Evolutionary conservation across 2,113 vertebrate species (phyloP).

Genomic region (Cathartes aura): DNA sequence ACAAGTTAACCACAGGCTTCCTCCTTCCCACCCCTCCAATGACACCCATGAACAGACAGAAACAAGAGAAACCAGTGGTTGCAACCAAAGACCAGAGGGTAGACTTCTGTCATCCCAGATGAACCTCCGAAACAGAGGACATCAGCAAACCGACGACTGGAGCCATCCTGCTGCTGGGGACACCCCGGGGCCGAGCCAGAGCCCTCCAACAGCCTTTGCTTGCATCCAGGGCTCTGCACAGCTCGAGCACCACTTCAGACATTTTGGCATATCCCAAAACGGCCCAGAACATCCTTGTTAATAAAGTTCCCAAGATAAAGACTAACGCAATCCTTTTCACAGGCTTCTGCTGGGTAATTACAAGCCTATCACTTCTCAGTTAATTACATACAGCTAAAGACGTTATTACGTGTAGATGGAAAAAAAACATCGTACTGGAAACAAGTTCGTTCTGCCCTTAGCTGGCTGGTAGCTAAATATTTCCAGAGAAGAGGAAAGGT

Average conservation of each 20-base stretch:
- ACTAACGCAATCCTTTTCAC: slow-evolving; percentile 36
- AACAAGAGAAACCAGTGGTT: not conserved
- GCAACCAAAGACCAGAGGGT: not conserved
- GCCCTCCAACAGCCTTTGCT: not conserved
- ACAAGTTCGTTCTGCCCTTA: slow-evolving; percentile 55
- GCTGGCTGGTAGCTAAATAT: slow-evolving; percentile 50
- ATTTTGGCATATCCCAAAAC: not conserved
- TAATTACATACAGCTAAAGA: slow-evolving; percentile 74
- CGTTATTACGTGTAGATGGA: slow-evolving; percentile 34
- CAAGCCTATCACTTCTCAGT: slow-evolving; percentile 62
- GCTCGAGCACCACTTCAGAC: not conserved
- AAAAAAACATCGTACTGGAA: slow-evolving; percentile 24
- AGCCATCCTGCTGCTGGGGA: not conserved
- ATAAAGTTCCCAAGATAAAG: slow-evolving; percentile 51
- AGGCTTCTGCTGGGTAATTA: slow-evolving; percentile 71
- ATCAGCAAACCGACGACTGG: not conserved
- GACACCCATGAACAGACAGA: no score
- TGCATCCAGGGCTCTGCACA: not conserved
- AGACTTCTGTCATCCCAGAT: no score
- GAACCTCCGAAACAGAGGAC: not conserved
- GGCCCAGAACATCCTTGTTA: not conserved
- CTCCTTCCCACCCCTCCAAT: not conserved
- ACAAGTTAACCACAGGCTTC: not conserved
- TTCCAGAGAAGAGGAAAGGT: slow-evolving; percentile 51
- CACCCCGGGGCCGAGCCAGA: accelerated